Base-by-base conservation (phyloP, 1,140 invertebrate genomes). In the Aphaenogaster ashmeadi region DNA sequence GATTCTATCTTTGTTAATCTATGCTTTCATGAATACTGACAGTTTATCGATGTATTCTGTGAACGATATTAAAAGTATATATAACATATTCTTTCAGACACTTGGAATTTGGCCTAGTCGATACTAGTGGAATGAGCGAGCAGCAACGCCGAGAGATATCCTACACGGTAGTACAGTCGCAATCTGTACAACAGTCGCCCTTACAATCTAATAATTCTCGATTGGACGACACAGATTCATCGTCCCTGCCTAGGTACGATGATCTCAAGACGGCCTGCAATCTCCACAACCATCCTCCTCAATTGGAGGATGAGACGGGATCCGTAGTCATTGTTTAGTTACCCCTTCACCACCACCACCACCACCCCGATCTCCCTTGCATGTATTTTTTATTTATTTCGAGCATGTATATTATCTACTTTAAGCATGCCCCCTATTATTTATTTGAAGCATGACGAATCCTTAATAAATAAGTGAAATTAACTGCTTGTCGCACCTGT, bases 111-210 rank as follows among this genome's bases (percentile, higher is more conserved):
- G 97, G 98, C 92, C 96, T 99, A 90, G 97, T 99, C 69, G 98
- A 99, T 89, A 98, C 98, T 0, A 96, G 97, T 27, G 98, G 98
- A 54, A 98, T 99, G 97, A 98, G 97, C 66, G 98, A 98, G 91
- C 97, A 98, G 87, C 98, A 99, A 93, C 96, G 99, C 4, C 96
- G 97, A 89, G 98, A 99, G 94, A 99, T 99, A 90, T 98, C 98
- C 3, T 99, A 99, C 94, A 98, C 98, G 3, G 98, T 98, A 77
- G 98, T 99, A 3, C 97, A 98, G 94, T 95, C 95, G 83, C 92
- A 95, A 91, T 77, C 90, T 88, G 81, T 92, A 87, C 66, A 94
- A 86, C 92, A 95, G 93, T 87, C 89, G 93, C 81, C 93, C 36
- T 74, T 93, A 56, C 93, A 93, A 79, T 92, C 93, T 52, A 94